phyloP scores from a whole-genome alignment of 2,113 vertebrate genomes.

The Caretta caretta region DNA sequence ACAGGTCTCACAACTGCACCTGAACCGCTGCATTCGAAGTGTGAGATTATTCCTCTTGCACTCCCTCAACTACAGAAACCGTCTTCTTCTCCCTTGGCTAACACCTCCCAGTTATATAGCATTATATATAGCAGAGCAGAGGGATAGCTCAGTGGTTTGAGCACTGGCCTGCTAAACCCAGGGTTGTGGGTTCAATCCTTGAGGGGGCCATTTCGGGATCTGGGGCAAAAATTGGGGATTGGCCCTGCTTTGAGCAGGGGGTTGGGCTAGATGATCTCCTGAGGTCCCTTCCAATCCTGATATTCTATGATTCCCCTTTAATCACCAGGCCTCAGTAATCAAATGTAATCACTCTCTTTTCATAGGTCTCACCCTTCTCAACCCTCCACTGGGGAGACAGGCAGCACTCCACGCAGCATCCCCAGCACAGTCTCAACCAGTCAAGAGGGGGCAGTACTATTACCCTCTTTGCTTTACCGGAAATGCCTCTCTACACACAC shows the following conservation, averaged over 20 bases:
- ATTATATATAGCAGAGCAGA: neutral
- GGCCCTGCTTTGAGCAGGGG: too few species aligned
- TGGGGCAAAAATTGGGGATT: too few species aligned
- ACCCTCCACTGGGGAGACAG: too few species aligned
- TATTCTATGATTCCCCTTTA: neutral
- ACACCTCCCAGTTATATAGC: neutral
- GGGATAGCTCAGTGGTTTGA: too few species aligned
- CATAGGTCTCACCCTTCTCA: neutral
- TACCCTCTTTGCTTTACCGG: neutral
- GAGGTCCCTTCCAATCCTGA: too few species aligned
- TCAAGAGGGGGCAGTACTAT: neutral
- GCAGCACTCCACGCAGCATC: neutral
- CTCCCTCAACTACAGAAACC: neutral
- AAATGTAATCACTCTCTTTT: neutral
- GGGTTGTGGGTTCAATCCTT: too few species aligned
- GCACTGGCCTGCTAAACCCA: too few species aligned
- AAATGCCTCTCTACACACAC: neutral
- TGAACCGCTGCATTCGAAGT: neutral
- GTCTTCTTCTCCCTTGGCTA: neutral
- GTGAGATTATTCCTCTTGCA: neutral
- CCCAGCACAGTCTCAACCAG: neutral
- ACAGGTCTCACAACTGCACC: neutral
- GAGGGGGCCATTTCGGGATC: too few species aligned
- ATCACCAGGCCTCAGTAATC: neutral
- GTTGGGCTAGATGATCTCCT: too few species aligned